Percentiles rank a stretch among this genome's conserved stretches.
These are phyloP conservation scores for Eulemur mongoz DNA, from an alignment of 2,797 vertebrate species.

Conservation along the genomic window DNA sequence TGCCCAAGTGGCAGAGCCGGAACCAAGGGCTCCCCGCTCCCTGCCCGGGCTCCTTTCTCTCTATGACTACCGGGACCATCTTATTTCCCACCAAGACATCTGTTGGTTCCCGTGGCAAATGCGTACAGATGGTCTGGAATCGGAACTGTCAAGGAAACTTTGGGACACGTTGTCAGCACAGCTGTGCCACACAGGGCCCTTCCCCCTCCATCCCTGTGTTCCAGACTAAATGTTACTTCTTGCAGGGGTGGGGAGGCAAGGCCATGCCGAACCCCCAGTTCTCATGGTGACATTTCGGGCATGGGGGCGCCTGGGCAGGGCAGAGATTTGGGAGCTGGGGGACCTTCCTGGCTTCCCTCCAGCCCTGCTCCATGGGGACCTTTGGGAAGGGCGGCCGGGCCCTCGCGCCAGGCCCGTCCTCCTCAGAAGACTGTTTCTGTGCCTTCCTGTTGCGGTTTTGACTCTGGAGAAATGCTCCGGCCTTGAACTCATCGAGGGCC, in stretches of 20 bases:
- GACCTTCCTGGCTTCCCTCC: not conserved
- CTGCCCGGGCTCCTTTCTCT: not conserved
- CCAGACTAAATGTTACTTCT: fast-evolving
- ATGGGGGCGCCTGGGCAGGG: not conserved
- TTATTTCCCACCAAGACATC: not conserved
- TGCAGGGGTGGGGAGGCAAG: not conserved
- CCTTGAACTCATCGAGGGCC: conserved; percentile 66
- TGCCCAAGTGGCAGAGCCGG: not conserved
- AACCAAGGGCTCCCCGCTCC: not conserved
- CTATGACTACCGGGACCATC: fast-evolving
- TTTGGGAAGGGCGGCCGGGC: not conserved
- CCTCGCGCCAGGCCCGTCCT: not conserved
- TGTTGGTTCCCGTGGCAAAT: not conserved
- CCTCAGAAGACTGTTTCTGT: not conserved
- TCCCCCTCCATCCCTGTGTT: fast-evolving
- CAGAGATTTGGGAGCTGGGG: not conserved
- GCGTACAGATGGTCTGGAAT: not conserved
- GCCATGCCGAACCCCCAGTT: fast-evolving
- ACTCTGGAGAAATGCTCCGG: conserved; percentile 70
- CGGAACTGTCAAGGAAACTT: not conserved
- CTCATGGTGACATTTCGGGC: not conserved
- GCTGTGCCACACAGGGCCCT: fast-evolving
- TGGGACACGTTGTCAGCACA: not conserved
- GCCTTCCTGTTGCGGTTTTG: conserved; percentile 74
- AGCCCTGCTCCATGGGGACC: not conserved